Base-by-base conservation (phyloP, 2,888 invertebrate species). In the Adela reaumurella region DNA sequence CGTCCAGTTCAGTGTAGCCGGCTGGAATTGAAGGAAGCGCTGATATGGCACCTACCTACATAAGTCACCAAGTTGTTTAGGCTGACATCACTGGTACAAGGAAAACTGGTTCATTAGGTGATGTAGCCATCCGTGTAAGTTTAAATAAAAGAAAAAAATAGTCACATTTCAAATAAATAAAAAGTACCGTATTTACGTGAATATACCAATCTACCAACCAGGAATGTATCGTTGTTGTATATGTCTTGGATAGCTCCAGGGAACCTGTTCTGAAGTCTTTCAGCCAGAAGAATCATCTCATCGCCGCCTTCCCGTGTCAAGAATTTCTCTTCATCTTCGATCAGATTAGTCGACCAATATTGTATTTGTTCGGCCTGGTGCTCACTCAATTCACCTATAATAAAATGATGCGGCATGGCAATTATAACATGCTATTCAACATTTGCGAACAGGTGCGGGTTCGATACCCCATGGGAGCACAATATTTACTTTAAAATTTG, bases 231-330 rank as follows among this genome's bases (percentile, higher is more conserved):
- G 62, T 84, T 83, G 56, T 78, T 70, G 61, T 89, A 91, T 49
- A 70, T 67, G 50, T 83, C 74, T 42, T 81, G 77, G 42, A 92
- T 74, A 42, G 89, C 61, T 51, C 67, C 63, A 2, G 89, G 87
- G 63, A 89, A 90, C 56, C 91, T 78, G 16, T 81, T 79, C 57
- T 89, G 87, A 79, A 87, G 88, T 58, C 92, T 79, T 62, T 88
- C 85, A 14, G 86, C 92, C 18, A 92, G 67, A 47, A 84, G 74
- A 24, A 85, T 67, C 77, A 91, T 83, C 68, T 93, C 92, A 61
- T 85, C 83, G 61, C 87, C 85, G 0, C 92, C 92, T 64, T 91
- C 91, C n/a, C 76, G 67, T 0, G 87, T 81, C 44, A 93, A 65
- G 54, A 70, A 70, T 61, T 87, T 88, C 44, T 83, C 81, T 51